A percentile compares a stretch with the other conserved stretches of the same genome.
Conservation (phyloP, 2,888 invertebrate species). For the Aleiodes leptofemur region DNA sequence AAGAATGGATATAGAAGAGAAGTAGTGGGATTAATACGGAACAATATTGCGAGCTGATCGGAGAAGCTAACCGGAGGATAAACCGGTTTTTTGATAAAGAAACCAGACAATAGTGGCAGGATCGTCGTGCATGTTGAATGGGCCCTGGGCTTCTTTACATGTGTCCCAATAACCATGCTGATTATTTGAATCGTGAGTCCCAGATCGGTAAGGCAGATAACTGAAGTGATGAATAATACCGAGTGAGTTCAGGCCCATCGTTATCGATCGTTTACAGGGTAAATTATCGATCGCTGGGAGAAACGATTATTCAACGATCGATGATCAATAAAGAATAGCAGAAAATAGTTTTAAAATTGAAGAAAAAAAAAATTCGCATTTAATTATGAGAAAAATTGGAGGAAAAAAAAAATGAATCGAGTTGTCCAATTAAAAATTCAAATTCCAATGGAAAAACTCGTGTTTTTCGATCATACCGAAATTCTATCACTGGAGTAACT, state of each 20-base stretch:
- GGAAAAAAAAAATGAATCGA: neutral
- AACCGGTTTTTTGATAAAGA: conserved; percentile 45
- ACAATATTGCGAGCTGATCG: no score
- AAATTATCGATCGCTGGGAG: conserved; percentile 36
- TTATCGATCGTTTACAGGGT: neutral
- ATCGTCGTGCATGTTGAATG: conserved; percentile 13
- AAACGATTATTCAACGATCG: conserved; percentile 9
- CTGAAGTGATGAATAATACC: conserved; percentile 8
- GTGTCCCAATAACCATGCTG: neutral
- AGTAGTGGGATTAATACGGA: no score
- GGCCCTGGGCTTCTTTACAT: conserved; percentile 27
- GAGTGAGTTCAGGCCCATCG: neutral
- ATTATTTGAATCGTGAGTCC: conserved; percentile 1
- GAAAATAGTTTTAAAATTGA: conserved; percentile 1
- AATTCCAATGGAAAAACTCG: conserved; percentile 16
- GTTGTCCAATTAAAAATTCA: conserved; percentile 23
- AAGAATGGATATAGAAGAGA: no score
- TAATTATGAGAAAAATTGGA: conserved; percentile 17
- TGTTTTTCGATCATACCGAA: neutral
- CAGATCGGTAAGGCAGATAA: conserved; percentile 42
- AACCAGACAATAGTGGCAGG: conserved; percentile 35
- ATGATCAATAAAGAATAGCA: conserved; percentile 9
- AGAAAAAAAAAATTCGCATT: neutral
- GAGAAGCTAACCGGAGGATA: conserved; percentile 2
- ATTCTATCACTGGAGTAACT: neutral